These are phyloP conservation scores for Phoebastria nigripes DNA, from an alignment of 2,797 vertebrate genomes.

Conservation along the genomic window DNA sequence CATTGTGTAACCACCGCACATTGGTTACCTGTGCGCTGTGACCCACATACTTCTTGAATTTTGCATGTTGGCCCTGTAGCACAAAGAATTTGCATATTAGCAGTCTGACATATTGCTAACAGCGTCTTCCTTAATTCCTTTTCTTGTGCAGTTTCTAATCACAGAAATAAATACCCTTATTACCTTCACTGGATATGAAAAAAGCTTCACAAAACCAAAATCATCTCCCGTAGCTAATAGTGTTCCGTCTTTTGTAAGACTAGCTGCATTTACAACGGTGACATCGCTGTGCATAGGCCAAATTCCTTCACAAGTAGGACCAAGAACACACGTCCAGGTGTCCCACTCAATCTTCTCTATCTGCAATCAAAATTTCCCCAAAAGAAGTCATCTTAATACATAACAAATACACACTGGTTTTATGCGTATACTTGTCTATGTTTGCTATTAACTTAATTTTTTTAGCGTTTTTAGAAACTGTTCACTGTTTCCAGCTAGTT, in stretches of 20 bases:
- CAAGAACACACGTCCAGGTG: conserved; percentile 90
- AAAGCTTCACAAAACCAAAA: conserved; percentile 95
- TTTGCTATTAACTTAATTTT: background rate
- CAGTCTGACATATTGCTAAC: background rate
- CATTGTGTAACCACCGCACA: conserved; percentile 91
- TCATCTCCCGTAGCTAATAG: conserved; percentile 92
- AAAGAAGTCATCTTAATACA: background rate
- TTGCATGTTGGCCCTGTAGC: conserved; percentile 87
- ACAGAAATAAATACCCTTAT: background rate
- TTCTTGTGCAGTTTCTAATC: background rate
- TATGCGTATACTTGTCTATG: fast-evolving
- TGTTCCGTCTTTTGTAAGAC: conserved; percentile 86
- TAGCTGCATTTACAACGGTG: conserved; percentile 85
- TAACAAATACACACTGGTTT: background rate
- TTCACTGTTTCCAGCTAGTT: background rate
- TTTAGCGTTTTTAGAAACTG: background rate
- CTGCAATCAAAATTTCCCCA: conserved; percentile 66
- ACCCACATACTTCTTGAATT: conserved; percentile 93
- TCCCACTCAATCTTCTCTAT: conserved; percentile 94
- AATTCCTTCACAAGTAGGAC: conserved; percentile 90
- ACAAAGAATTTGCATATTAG: background rate
- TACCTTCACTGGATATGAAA: conserved; percentile 91
- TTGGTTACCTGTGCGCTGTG: conserved; percentile 94
- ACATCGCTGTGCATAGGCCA: conserved; percentile 89
- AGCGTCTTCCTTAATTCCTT: background rate